Percentiles rank a stretch among this genome's conserved stretches.
phyloP scores from a whole-genome alignment of 23 tunicate species.

The Ciona savignyi region DNA sequence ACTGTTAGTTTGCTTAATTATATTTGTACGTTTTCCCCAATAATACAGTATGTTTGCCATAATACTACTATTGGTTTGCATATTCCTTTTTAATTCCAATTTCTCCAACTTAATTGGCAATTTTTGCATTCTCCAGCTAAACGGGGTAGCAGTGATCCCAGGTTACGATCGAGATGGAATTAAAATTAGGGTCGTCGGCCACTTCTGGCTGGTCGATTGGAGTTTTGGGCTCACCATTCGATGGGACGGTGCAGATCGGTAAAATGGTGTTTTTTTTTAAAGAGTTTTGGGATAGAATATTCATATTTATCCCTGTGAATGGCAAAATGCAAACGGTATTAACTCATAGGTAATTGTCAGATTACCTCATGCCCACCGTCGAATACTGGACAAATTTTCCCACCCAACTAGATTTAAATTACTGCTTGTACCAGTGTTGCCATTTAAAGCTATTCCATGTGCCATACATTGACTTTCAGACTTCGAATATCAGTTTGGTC shows the following conservation, averaged over 20 bases:
- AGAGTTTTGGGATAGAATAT: not conserved
- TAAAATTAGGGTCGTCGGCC: constrained; percentile 23
- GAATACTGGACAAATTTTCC: too few relatives aligned
- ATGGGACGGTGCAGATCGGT: constrained; percentile 78
- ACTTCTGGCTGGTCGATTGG: constrained; percentile 41
- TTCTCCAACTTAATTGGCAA: not conserved
- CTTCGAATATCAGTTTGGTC: constrained; percentile 31
- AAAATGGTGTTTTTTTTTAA: not conserved
- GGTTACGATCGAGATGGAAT: constrained; percentile 37
- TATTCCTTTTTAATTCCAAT: too few relatives aligned
- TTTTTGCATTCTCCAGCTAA: not conserved
- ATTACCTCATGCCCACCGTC: too few relatives aligned
- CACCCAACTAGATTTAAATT: too few relatives aligned
- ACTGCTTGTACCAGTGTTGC: not conserved
- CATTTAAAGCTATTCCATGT: too few relatives aligned
- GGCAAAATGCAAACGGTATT: too few relatives aligned
- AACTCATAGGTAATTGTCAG: too few relatives aligned
- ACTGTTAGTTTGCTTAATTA: too few relatives aligned
- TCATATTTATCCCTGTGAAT: too few relatives aligned
- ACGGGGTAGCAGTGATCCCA: constrained; percentile 36
- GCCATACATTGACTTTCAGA: constrained; percentile 5
- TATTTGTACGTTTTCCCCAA: too few relatives aligned
- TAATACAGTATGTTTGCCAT: too few relatives aligned
- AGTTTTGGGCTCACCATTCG: constrained; percentile 22
- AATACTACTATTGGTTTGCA: too few relatives aligned